Evolutionary conservation across 1,140 invertebrate genomes (phyloP).

Genomic region (Ostrea edulis): DNA sequence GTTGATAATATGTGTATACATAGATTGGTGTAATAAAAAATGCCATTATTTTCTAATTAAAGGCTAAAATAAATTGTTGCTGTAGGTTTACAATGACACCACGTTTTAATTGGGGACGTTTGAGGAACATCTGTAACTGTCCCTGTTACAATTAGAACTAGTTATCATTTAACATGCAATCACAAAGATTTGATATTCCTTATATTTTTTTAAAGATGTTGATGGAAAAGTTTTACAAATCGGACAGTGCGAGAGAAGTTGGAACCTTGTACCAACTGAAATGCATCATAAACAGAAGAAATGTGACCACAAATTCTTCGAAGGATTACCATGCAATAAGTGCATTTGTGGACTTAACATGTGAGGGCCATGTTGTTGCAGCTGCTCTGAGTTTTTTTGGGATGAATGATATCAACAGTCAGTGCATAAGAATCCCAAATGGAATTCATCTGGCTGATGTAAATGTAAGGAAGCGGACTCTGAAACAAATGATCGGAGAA

Average conservation of each 20-base stretch:
- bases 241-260: conserved; percentile 6
- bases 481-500: conserved; percentile 1
- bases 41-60: too few relatives aligned
- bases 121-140: neutral
- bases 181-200: too few relatives aligned
- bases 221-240: conserved; percentile 35
- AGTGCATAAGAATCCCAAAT: neutral
- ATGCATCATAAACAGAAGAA: conserved; percentile 36
- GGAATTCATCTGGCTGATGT: neutral
- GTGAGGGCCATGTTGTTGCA: conserved; percentile 9
- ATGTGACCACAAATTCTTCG: neutral
- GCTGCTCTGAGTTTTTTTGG: neutral
- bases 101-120: too few relatives aligned
- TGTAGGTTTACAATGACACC: too few relatives aligned
- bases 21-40: too few relatives aligned
- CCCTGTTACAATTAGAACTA: too few relatives aligned
- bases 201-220: conserved; percentile 19
- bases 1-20: too few relatives aligned
- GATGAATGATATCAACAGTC: neutral
- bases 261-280: conserved; percentile 43
- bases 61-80: too few relatives aligned
- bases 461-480: neutral
- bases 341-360: conserved; percentile 8
- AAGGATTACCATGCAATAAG: conserved; percentile 36
- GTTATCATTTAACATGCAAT: too few relatives aligned